phyloP scores from a whole-genome alignment of 1,140 invertebrate genomes.

The Drosophila quadrilineata region DNA sequence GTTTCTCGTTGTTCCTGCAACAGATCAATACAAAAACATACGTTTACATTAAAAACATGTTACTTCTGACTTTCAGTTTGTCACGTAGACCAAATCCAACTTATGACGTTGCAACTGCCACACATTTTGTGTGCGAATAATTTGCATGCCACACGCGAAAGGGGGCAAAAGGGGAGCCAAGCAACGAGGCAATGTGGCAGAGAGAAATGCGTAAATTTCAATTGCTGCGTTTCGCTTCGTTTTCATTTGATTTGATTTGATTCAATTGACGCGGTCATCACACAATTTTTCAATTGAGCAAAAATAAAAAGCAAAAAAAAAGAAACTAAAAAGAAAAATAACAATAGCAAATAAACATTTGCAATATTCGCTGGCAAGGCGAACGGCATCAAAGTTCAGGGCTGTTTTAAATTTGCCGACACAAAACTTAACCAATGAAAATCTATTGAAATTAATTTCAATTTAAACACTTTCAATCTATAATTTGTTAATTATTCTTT shows the following conservation, averaged over 20 bases:
- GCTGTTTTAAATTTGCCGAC: slow-evolving; percentile 15
- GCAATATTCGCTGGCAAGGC: slow-evolving; percentile 31
- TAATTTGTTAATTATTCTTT: too few relatives aligned
- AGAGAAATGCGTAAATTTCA: slow-evolving; percentile 67
- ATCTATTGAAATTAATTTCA: too few relatives aligned
- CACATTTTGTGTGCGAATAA: not conserved
- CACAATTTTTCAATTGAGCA: slow-evolving; percentile 72
- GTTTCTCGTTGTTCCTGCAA: slow-evolving; percentile 96
- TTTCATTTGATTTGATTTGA: slow-evolving; percentile 69
- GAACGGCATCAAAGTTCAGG: slow-evolving; percentile 56
- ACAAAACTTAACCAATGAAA: not conserved
- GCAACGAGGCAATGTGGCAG: not conserved
- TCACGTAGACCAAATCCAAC: slow-evolving; percentile 69
- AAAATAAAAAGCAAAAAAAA: too few relatives aligned
- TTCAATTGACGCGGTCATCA: slow-evolving; percentile 60
- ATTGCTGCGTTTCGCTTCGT: slow-evolving; percentile 59
- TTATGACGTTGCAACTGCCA: not conserved
- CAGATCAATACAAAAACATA: slow-evolving; percentile 33
- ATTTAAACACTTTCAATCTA: too few relatives aligned
- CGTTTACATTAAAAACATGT: not conserved
- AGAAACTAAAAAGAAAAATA: too few relatives aligned
- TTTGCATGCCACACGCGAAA: slow-evolving; percentile 11
- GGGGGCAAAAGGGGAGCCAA: not conserved
- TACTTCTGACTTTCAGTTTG: slow-evolving; percentile 11
- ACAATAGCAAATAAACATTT: too few relatives aligned